Conservation (phyloP, 1,140 invertebrate species). For the Cydia pomonella region DNA sequence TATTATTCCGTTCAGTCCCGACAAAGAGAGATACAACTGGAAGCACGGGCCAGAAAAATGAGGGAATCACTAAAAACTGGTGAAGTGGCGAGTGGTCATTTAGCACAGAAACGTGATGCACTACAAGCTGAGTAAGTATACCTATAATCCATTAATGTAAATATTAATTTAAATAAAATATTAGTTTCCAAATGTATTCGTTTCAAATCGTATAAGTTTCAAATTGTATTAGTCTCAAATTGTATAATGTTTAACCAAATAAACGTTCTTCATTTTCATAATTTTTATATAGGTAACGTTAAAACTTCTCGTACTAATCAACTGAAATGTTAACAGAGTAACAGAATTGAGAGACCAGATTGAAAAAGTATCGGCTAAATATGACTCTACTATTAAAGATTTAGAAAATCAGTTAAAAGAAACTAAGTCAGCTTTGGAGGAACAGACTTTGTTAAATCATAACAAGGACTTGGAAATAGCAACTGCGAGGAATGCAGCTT, state of each 20-base stretch:
- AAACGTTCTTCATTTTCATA: too few species aligned
- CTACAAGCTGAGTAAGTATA: constrained; percentile 62
- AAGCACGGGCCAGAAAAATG: constrained; percentile 69
- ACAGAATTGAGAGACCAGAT: constrained; percentile 62
- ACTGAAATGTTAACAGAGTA: constrained; percentile 45
- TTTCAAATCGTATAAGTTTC: too few species aligned
- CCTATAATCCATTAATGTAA: background rate
- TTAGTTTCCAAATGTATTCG: too few species aligned
- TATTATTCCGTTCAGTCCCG: constrained; percentile 57
- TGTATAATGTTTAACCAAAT: too few species aligned
- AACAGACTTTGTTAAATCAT: constrained; percentile 48
- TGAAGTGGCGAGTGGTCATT: constrained; percentile 62
- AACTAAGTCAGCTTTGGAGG: constrained; percentile 51
- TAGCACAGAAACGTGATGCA: constrained; percentile 64
- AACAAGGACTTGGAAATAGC: constrained; percentile 50
- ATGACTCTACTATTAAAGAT: constrained; percentile 54
- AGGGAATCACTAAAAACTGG: constrained; percentile 72
- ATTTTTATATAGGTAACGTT: too few species aligned
- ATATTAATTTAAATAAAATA: too few species aligned
- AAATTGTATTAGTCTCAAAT: too few species aligned
- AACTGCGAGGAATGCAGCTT: constrained; percentile 44
- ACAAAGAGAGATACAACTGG: constrained; percentile 66
- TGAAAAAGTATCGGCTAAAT: constrained; percentile 50
- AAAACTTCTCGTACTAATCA: background rate
- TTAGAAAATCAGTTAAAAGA: constrained; percentile 60